phyloP scores from a whole-genome alignment of 92 coral and sea anemone species.

The Porites divaricata region DNA sequence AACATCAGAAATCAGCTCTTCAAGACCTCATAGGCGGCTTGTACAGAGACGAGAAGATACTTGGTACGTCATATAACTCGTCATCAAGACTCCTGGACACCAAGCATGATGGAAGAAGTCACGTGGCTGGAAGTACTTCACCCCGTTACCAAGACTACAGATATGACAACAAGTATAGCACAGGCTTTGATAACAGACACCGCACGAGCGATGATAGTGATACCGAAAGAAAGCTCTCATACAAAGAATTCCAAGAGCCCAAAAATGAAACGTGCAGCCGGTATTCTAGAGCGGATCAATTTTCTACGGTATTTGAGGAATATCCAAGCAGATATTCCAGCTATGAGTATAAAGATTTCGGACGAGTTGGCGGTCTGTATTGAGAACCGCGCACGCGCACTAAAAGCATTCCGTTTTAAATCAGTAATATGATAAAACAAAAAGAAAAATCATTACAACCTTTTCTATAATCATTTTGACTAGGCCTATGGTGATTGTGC shows the following conservation, averaged over 20 bases:
- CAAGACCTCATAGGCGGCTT: slow-evolving; percentile 84
- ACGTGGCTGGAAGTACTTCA: neutral
- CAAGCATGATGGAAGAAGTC: neutral
- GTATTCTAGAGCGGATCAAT: neutral
- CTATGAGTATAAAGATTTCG: neutral
- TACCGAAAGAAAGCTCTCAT: neutral
- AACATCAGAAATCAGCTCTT: slow-evolving; percentile 79
- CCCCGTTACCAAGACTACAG: slow-evolving; percentile 9
- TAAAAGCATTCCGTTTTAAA: neutral
- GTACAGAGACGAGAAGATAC: slow-evolving; percentile 47
- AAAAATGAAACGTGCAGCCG: neutral
- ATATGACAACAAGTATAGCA: neutral
- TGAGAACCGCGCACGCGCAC: neutral
- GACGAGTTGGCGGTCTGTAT: neutral
- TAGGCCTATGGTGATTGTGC: too few relatives aligned
- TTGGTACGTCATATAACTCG: slow-evolving; percentile 15
- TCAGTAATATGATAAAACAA: too few relatives aligned
- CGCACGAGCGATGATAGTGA: neutral
- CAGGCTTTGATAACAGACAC: slow-evolving; percentile 7
- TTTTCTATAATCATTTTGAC: too few relatives aligned
- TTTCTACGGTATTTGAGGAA: slow-evolving; percentile 3
- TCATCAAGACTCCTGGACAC: slow-evolving; percentile 8
- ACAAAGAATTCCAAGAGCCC: slow-evolving; percentile 1
- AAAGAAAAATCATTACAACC: too few relatives aligned
- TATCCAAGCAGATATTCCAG: slow-evolving; percentile 14